A percentile compares a stretch with the other conserved stretches of the same genome.
phyloP scores from a whole-genome alignment of 2,888 invertebrate species.

The Lithophane socia region DNA sequence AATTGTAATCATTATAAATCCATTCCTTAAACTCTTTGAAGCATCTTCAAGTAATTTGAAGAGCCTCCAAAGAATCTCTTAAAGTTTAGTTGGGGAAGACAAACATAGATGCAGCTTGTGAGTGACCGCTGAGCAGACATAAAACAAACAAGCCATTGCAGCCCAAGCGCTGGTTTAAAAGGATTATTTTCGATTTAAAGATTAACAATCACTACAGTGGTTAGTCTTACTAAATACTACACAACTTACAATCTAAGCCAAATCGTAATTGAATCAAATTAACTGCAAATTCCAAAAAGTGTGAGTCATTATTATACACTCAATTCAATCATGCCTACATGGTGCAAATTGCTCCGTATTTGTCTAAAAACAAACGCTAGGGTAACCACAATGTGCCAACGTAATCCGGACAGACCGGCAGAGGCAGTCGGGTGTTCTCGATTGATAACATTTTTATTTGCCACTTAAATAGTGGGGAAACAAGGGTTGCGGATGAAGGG shows the following conservation, averaged over 20 bases:
- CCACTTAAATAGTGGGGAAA: constrained; percentile 76
- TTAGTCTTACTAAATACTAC: not conserved
- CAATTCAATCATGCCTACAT: constrained; percentile 3
- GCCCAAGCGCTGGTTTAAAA: not conserved
- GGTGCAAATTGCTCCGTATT: constrained; percentile 23
- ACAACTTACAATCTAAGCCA: not conserved
- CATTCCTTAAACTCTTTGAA: not conserved
- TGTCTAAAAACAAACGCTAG: constrained; percentile 66
- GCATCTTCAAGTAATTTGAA: not conserved
- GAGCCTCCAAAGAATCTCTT: not conserved
- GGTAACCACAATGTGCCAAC: constrained; percentile 65
- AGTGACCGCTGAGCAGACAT: constrained; percentile 1
- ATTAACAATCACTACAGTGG: not conserved
- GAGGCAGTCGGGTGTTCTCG: constrained; percentile 66
- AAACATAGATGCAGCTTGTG: constrained; percentile 10
- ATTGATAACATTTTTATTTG: constrained; percentile 82
- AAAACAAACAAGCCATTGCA: not conserved
- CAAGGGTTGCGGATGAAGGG: constrained; percentile 72
- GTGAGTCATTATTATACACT: not conserved
- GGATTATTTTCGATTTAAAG: not conserved
- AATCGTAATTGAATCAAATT: not conserved
- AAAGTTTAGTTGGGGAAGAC: constrained; percentile 20
- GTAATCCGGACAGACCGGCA: constrained; percentile 68
- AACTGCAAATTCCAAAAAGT: not conserved
- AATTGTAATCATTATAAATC: not conserved